These are phyloP conservation scores for Matsumurasca onukii DNA, from an alignment of 1,140 invertebrate species.

Conservation along the genomic window DNA sequence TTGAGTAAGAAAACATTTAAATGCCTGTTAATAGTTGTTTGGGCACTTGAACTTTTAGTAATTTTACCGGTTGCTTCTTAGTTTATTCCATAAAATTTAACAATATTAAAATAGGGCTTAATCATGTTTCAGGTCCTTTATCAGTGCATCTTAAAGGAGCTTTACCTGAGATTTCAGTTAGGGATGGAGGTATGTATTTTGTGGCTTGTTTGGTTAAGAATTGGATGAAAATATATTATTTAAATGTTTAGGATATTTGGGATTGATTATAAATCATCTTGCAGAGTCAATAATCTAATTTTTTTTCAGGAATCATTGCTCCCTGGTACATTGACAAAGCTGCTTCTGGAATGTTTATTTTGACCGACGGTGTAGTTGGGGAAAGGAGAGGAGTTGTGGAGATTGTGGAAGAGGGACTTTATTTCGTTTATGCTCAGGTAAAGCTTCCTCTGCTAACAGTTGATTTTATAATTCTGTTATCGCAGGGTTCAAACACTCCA, in stretches of 20 bases:
- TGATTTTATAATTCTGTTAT: not conserved
- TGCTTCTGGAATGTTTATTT: not conserved
- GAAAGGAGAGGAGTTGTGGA: conserved; percentile 7
- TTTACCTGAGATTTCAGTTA: not conserved
- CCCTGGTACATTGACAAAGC: conserved; percentile 23
- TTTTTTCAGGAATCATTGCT: conserved; percentile 19
- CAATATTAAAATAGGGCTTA: not conserved
- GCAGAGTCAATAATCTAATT: not conserved
- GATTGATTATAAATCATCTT: not conserved
- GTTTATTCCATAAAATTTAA: not conserved
- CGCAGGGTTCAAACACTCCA: not conserved
- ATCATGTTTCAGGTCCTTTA: conserved; percentile 13
- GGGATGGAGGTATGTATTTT: conserved; percentile 22
- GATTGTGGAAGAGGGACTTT: conserved; percentile 14
- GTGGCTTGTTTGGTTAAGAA: not conserved
- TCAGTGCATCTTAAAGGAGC: conserved; percentile 23
- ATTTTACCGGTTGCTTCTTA: not conserved
- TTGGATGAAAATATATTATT: not conserved
- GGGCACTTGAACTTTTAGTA: not conserved
- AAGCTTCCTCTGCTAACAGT: not conserved
- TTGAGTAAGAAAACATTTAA: too few species aligned
- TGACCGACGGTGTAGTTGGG: not conserved
- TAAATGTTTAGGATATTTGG: not conserved
- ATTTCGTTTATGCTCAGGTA: conserved; percentile 28
- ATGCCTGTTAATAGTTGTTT: not conserved